Percentiles rank a stretch among this genome's conserved stretches.
Conservation (phyloP, 2,797 vertebrate genomes). For the Tympanoctomys barrerae region DNA sequence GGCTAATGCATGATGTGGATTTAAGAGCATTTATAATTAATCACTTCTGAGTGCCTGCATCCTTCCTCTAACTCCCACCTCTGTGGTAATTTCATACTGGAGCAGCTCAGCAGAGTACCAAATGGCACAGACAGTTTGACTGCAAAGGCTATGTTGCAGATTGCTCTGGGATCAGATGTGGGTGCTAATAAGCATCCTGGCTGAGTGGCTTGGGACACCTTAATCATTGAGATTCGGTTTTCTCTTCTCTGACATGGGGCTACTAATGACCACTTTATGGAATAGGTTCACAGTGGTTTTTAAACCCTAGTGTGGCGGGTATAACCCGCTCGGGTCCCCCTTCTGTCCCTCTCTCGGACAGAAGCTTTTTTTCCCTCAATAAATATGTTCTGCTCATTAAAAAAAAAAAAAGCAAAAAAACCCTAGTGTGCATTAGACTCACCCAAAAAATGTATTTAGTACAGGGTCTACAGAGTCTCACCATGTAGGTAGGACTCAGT, state of each 20-base stretch:
- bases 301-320: not conserved
- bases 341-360: too few relatives aligned
- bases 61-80: not conserved
- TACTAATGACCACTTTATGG: not conserved
- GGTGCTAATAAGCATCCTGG: not conserved
- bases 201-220: not conserved
- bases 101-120: not conserved
- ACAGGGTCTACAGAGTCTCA: too few relatives aligned
- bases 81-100: not conserved
- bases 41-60: conserved; percentile 60
- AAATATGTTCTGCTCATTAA: too few relatives aligned
- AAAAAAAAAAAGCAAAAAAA: too few relatives aligned
- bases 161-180: conserved; percentile 22
- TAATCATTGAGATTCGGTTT: not conserved
- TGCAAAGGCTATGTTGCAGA: not conserved
- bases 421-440: not conserved
- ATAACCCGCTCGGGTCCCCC: too few relatives aligned
- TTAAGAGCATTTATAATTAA: conserved; percentile 74
- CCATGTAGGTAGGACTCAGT: too few relatives aligned
- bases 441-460: not conserved
- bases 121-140: conserved; percentile 13
- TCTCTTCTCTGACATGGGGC: not conserved
- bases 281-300: not conserved
- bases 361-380: too few relatives aligned
- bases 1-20: conserved; percentile 39